Evolutionary conservation across 2,888 invertebrate species (phyloP).

Genomic region (Heliconius ismenius): DNA sequence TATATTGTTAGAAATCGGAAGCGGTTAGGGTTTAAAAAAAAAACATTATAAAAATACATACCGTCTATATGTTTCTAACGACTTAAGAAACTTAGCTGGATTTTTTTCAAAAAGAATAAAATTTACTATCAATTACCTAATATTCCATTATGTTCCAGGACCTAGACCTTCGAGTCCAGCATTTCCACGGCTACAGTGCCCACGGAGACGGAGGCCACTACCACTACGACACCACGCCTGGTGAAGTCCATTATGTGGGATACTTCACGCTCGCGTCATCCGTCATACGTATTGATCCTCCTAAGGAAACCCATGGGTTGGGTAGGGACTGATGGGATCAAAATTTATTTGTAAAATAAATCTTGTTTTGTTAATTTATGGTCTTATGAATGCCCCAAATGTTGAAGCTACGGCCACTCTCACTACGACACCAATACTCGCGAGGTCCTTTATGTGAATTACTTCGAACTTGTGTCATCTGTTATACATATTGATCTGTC

Average conservation of each 20-base stretch:
- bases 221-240: conserved; percentile 96
- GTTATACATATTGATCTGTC: no score
- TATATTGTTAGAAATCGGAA: no score
- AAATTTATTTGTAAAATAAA: neutral
- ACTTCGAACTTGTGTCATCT: no score
- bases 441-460: neutral
- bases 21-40: no score
- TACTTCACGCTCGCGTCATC: conserved; percentile 91
- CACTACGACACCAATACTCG: neutral
- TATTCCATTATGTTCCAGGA: conserved; percentile 80
- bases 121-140: no score
- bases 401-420: neutral
- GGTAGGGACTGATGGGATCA: conserved; percentile 87
- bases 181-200: conserved; percentile 95
- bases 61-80: no score
- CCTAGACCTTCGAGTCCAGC: conserved; percentile 94
- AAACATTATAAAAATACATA: no score
- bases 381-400: neutral
- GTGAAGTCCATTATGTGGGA: conserved; percentile 92
- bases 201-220: conserved; percentile 96
- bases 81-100: no score
- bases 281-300: conserved; percentile 89
- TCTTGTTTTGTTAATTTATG: neutral
- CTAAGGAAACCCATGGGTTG: conserved; percentile 83
- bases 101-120: no score